Percentiles rank a stretch among this genome's conserved stretches.
These are phyloP conservation scores for Hemiscyllium ocellatum DNA, from an alignment of 2,113 vertebrate genomes.

Conservation along the genomic window DNA sequence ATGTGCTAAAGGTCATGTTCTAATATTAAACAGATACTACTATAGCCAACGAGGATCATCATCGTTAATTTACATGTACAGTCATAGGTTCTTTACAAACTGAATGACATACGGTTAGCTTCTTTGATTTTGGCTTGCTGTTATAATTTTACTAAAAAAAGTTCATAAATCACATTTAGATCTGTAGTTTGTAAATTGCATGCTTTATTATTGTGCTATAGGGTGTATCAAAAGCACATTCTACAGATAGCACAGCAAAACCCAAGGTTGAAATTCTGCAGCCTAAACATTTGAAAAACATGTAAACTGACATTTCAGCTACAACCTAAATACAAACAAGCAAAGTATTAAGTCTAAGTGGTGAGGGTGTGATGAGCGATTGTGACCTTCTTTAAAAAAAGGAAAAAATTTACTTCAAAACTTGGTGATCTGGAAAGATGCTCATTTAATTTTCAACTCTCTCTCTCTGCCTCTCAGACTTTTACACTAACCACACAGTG, in stretches of 20 bases:
- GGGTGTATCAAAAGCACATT: background rate
- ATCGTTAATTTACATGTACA: background rate
- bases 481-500: background rate
- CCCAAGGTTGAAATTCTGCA: background rate
- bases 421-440: background rate
- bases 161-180: background rate
- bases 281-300: background rate
- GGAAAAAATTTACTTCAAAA: background rate
- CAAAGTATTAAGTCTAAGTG: background rate
- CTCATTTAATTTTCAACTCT: background rate
- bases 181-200: background rate
- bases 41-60: background rate
- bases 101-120: background rate
- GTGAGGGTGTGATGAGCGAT: background rate
- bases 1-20: background rate
- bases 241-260: background rate
- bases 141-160: background rate
- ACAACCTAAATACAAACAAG: background rate
- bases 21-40: conserved; percentile 1
- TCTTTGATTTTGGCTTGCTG: background rate
- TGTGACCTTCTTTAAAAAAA: background rate
- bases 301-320: background rate
- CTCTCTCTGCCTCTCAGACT: background rate
- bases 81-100: too few species aligned
- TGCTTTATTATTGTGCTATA: background rate